A percentile compares a stretch with the other conserved stretches of the same genome.
These are phyloP conservation scores for Eurypyga helias DNA, from an alignment of 2,113 vertebrate genomes.

Conservation along the genomic window DNA sequence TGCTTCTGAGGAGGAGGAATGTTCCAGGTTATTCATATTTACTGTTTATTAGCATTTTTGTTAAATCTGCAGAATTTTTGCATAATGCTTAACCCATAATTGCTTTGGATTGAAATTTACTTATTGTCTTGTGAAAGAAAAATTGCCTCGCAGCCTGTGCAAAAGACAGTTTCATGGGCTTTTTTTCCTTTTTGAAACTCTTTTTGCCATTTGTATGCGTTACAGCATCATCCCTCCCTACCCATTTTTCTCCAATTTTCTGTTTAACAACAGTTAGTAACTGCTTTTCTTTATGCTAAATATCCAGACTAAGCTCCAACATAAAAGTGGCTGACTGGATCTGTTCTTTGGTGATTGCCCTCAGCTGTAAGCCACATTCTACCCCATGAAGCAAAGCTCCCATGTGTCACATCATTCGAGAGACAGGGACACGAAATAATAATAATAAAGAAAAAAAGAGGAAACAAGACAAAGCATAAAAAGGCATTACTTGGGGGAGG, in stretches of 20 bases:
- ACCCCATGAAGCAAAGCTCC: background rate
- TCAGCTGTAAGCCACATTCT: slow-evolving; percentile 48
- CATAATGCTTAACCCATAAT: background rate
- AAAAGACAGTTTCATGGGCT: background rate
- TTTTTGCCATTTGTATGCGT: background rate
- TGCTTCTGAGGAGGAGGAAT: background rate
- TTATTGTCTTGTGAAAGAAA: background rate
- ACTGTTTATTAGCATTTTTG: background rate
- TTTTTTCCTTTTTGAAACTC: background rate
- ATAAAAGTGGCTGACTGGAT: background rate
- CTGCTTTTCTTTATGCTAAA: background rate
- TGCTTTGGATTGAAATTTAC: background rate
- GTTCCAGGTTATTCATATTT: background rate
- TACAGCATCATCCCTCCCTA: background rate
- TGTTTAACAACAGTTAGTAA: background rate
- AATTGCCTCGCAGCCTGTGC: background rate
- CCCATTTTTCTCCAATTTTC: background rate
- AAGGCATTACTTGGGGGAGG: background rate
- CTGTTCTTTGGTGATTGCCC: slow-evolving; percentile 1
- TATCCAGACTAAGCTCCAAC: background rate
- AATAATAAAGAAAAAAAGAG: background rate
- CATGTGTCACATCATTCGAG: background rate
- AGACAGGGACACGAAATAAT: slow-evolving; percentile 16
- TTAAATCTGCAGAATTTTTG: background rate
- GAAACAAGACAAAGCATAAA: slow-evolving; percentile 5